Conservation (phyloP, 1,140 invertebrate genomes). For the Parapsyche elsis region DNA sequence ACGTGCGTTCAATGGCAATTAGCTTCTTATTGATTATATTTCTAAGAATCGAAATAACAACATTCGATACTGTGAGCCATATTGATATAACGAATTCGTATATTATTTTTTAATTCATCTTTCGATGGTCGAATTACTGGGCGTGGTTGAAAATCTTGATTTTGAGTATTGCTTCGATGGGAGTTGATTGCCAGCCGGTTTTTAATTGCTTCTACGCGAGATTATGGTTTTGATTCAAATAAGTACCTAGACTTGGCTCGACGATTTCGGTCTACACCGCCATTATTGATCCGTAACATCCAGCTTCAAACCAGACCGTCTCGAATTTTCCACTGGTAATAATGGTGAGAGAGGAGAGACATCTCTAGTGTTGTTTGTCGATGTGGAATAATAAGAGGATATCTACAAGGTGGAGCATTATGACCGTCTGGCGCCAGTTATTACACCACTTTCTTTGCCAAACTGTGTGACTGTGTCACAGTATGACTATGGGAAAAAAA, state of each 20-base stretch:
- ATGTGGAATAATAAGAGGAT: background rate
- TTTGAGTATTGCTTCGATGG: too few relatives aligned
- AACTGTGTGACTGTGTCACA: background rate
- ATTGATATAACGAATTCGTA: too few relatives aligned
- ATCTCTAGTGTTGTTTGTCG: background rate
- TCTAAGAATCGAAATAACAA: too few relatives aligned
- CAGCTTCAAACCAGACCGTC: background rate
- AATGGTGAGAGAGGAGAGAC: background rate
- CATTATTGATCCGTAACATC: background rate
- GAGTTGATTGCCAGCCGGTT: background rate
- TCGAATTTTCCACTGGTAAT: background rate
- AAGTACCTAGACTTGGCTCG: too few relatives aligned
- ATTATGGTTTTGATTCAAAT: too few relatives aligned
- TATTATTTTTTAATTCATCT: too few relatives aligned
- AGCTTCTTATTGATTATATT: too few relatives aligned
- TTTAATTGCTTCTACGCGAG: background rate
- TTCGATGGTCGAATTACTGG: too few relatives aligned
- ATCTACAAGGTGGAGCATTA: background rate
- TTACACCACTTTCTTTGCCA: background rate
- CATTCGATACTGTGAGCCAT: too few relatives aligned
- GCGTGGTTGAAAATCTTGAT: too few relatives aligned
- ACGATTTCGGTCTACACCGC: background rate
- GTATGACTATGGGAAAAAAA: too few relatives aligned
- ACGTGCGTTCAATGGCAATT: too few relatives aligned
- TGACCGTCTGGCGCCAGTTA: slow-evolving; percentile 1